Evolutionary conservation across 2,113 vertebrate species (phyloP), one percentile per base, ranked within the genome.

Genomic region (Rhinichthys klamathensis): DNA sequence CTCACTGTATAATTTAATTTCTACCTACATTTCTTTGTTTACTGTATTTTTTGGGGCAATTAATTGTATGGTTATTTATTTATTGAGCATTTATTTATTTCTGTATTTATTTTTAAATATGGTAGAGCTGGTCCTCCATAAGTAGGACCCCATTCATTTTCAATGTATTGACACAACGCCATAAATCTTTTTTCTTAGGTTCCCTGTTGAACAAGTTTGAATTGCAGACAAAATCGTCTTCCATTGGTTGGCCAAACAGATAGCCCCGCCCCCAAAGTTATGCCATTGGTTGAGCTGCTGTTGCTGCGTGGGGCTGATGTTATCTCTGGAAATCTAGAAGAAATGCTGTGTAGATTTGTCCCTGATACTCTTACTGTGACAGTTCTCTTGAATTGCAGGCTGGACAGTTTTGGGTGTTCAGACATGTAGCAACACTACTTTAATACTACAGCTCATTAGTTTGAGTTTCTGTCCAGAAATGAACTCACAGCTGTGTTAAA

Each of bases 381-480:
- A 80, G 60, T 65, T 41, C 12, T 10, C 23, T 80, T 80, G 15
- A 80, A 27, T 80, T 49, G 25, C 78, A 49, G n/a, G 60, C 32
- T 65, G 60, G n/a, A 65, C 41, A 46, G 78, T 6, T 80, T 80
- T 51, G 32, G 25, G 16, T 82, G 44, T 82, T 70, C 80, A 82
- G 65, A 70, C 44, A 54, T 70, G 80, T 63, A 54, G 65, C 18
- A 23, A 49, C 44, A 46, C n/a, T 38, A 61, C 21, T 38, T 65
- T 70, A 54, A 70, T 60, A 60, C 76, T 44, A 46, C 9, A 51
- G 27, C 75, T 72, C 84, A 80, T 85, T 72, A 85, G 51, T 70
- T 41, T 70, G 75, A 79, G 44, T 25, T 82, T 67, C 49, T 83
- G 46, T 80, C 78, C 35, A n/a, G 38, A 41, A 54, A 27, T 72